Conservation (phyloP, 2,113 vertebrate species). For the Ctenodactylus gundi region DNA sequence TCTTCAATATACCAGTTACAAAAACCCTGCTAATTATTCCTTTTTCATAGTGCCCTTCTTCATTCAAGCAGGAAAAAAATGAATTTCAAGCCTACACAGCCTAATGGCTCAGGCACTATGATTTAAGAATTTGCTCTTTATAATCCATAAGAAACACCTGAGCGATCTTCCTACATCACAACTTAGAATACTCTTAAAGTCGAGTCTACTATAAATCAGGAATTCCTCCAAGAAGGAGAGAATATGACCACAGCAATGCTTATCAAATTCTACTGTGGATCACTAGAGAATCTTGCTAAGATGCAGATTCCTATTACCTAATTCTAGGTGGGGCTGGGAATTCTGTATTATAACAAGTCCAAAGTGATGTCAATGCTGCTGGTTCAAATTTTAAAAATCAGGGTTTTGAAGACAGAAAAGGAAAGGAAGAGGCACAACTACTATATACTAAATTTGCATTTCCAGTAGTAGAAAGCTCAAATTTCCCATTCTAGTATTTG, state of each 20-base stretch:
- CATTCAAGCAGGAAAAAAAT: neutral
- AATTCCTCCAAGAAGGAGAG: neutral
- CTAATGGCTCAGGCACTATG: neutral
- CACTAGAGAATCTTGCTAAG: neutral
- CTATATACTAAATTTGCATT: neutral
- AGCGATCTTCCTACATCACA: neutral
- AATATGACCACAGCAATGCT: neutral
- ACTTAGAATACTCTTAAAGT: neutral
- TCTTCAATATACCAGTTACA: neutral
- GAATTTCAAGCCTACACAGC: neutral
- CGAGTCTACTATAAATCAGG: neutral
- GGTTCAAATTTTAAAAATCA: neutral
- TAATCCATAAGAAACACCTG: neutral
- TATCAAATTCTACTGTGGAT: neutral
- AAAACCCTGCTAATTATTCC: neutral
- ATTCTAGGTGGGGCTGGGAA: neutral
- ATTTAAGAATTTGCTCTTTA: neutral
- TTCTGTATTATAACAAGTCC: slow-evolving; percentile 16
- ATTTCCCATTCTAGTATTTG: neutral
- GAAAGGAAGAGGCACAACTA: neutral
- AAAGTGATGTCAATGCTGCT: neutral
- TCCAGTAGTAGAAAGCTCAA: neutral
- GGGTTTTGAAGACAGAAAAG: neutral
- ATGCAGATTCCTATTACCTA: neutral
- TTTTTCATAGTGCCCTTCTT: neutral